Base-by-base conservation (phyloP, 2,797 vertebrate species). In the Erethizon dorsatum region DNA sequence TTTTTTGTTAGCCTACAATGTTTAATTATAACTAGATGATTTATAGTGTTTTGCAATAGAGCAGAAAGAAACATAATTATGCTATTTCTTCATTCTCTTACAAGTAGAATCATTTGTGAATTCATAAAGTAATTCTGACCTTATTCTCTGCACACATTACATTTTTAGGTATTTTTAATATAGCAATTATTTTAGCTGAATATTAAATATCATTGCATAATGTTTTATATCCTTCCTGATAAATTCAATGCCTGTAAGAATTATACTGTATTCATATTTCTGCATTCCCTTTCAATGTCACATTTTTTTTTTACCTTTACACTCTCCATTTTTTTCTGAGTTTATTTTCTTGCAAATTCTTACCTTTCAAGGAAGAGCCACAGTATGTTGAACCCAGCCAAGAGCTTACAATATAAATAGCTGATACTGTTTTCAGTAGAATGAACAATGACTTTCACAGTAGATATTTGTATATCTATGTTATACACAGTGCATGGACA, bases 81-180 rank as follows among this genome's bases (percentile, higher is more conserved):
- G 33, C 33, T 37, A 65, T 0, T 63, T 78, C 0, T 45, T 37
- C 1, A 54, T 91, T 87, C 79, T 94, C 6, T 85, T 84, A 89
- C 26, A 50, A 88, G 79, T n/a, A 80, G 13, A 83, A 54, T 61
- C 2, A 54, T 86, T 52, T 79, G 15, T 92, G 41, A 83, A 5
- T 50, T 75, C 24, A 14, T 50, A 65, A 5, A 69, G 75, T 61
- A 84, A 88, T 67, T 88, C 41, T 86, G 12, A 20, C 33, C 5
- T 83, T 82, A 77, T 12, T 59, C 0, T n/a, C 5, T 37, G 0
- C 78, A 83, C 28, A 22, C 5, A 78, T 83, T 75, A 80, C 18
- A 95, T 37, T 83, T 83, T 95, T 45, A 73, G 24, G 7, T 45
- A 24, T 11, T 50, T 91, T 91, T 83, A 91, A 56, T 82, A 88